Percentiles rank a stretch among this genome's conserved stretches.
Evolutionary conservation across 2,797 vertebrate genomes (phyloP).

Genomic region (Hypotaenidia philippensis): DNA sequence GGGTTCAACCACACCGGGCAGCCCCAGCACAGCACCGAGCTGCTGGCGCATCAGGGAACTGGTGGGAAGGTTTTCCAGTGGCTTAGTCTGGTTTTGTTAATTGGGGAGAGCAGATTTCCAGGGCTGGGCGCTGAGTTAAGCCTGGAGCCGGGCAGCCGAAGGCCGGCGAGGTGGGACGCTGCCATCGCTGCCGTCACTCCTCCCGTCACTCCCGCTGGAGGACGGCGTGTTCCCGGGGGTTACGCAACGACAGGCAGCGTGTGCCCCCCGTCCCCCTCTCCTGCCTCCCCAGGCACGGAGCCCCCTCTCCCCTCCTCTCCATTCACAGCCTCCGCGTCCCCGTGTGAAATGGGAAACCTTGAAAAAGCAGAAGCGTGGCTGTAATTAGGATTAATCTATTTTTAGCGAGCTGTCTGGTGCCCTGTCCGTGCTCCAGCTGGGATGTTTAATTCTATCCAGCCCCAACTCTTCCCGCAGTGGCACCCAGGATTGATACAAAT

Average conservation of each 20-base stretch:
- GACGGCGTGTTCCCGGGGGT: background rate
- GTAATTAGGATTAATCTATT: conserved; percentile 80
- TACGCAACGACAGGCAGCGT: accelerated
- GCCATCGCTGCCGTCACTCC: background rate
- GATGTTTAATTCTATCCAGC: conserved; percentile 60
- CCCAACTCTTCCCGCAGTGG: background rate
- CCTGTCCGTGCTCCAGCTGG: conserved; percentile 71
- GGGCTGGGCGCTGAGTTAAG: background rate
- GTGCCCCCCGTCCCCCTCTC: background rate
- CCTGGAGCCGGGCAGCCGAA: background rate
- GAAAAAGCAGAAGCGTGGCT: conserved; percentile 62
- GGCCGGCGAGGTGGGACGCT: background rate
- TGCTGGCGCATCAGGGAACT: background rate
- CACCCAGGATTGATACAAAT: background rate
- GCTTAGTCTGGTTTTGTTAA: background rate
- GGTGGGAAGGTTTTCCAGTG: accelerated
- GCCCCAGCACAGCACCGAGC: background rate
- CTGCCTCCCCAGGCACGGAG: background rate
- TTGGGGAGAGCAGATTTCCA: background rate
- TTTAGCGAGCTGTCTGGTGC: conserved; percentile 74
- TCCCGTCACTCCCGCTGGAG: background rate
- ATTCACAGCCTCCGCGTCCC: background rate
- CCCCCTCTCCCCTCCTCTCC: background rate
- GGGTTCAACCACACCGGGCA: background rate
- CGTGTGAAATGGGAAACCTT: conserved; percentile 52